phyloP scores from a whole-genome alignment of 2,113 vertebrate genomes.

The Vireo altiloquus region DNA sequence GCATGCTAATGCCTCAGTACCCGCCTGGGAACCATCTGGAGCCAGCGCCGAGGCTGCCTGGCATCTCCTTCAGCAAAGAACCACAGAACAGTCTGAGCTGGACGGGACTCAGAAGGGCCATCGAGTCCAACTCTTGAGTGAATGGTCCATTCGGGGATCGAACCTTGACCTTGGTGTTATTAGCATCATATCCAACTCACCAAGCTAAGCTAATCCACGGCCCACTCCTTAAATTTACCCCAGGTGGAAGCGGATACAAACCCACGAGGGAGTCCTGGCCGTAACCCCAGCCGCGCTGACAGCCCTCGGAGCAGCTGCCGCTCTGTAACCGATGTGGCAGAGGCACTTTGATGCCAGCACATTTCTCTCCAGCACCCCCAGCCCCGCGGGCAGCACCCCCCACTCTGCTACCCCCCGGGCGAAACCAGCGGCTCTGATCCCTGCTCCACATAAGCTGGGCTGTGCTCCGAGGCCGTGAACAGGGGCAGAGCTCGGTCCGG shows the following conservation, averaged over 20 bases:
- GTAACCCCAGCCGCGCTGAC: rapidly evolving
- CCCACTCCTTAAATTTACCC: background rate
- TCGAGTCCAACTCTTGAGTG: background rate
- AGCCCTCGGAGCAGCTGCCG: background rate
- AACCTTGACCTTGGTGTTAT: background rate
- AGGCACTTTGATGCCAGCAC: background rate
- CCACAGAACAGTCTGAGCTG: background rate
- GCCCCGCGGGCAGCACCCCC: no score
- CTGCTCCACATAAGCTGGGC: background rate
- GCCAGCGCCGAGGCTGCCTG: background rate
- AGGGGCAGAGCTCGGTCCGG: background rate
- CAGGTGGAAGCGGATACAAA: rapidly evolving
- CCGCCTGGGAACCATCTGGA: background rate
- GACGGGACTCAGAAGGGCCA: background rate
- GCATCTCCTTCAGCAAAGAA: background rate
- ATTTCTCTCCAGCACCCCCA: background rate
- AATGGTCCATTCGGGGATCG: background rate
- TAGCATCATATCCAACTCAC: background rate
- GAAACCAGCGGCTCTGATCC: rapidly evolving
- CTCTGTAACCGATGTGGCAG: background rate
- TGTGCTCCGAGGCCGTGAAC: rapidly evolving
- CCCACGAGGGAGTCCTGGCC: background rate
- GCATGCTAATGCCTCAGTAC: background rate
- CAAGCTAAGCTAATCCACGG: background rate
- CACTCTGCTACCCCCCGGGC: no score